Evolutionary conservation across 2,888 invertebrate species (phyloP).

Genomic region (Cetonia aurata): DNA sequence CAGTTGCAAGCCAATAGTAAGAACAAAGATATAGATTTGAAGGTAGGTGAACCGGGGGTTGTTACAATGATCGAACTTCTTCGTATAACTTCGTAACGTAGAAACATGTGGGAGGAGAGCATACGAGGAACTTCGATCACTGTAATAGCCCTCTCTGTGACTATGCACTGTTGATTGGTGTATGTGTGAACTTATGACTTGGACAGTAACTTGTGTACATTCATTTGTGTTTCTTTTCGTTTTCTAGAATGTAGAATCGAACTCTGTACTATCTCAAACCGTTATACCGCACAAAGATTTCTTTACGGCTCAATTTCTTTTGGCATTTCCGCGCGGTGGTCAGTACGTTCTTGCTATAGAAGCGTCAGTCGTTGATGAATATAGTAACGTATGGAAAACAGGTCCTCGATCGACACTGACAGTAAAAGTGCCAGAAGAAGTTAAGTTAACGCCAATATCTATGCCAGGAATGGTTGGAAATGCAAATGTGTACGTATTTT

Average conservation of each 20-base stretch:
- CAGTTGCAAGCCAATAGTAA: constrained; percentile 69
- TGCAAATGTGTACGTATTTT: constrained; percentile 62
- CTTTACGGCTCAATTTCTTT: constrained; percentile 91
- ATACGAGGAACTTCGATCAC: no score
- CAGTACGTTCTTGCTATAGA: constrained; percentile 85
- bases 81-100: no score
- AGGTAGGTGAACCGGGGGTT: constrained; percentile 54
- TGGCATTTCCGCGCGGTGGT: constrained; percentile 78
- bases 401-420: constrained; percentile 84
- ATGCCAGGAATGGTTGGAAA: constrained; percentile 64
- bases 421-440: constrained; percentile 80
- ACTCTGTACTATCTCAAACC: constrained; percentile 77
- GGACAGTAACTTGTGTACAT: no score
- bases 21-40: constrained; percentile 61
- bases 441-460: constrained; percentile 63
- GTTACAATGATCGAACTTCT: no score
- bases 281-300: constrained; percentile 94
- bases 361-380: constrained; percentile 87
- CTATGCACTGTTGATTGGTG: no score
- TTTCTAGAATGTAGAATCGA: constrained; percentile 62
- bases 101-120: not conserved
- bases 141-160: no score
- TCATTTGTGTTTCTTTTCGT: constrained; percentile 31
- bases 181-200: no score
- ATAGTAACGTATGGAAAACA: constrained; percentile 89